phyloP scores from a whole-genome alignment of 2,888 invertebrate genomes.

The Diplolepis rosae region DNA sequence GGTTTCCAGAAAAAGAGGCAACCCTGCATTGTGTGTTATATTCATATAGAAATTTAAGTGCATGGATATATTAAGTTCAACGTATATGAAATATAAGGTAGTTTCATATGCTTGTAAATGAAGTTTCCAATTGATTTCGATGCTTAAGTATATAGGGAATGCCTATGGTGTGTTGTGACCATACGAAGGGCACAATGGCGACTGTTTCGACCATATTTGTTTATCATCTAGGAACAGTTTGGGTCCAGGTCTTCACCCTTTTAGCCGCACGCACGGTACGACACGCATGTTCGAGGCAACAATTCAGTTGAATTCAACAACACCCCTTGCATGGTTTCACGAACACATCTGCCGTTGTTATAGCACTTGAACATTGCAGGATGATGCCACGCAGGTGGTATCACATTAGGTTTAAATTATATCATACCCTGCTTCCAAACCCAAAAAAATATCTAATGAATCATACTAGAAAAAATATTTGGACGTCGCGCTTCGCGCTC shows the following conservation, averaged over 20 bases:
- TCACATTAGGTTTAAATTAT: slow-evolving; percentile 25
- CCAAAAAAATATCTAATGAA: not conserved
- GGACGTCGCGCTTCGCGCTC: no score
- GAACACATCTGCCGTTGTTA: slow-evolving; percentile 59
- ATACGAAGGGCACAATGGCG: slow-evolving; percentile 21
- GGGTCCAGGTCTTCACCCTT: slow-evolving; percentile 24
- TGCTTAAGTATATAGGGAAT: slow-evolving; percentile 17
- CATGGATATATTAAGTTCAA: no score
- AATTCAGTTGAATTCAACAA: slow-evolving; percentile 47
- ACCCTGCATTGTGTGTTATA: no score
- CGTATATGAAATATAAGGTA: no score
- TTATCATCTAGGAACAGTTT: slow-evolving; percentile 19
- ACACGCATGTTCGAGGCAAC: slow-evolving; percentile 42
- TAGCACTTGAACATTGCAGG: slow-evolving; percentile 5
- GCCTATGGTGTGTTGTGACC: not conserved
- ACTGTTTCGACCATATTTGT: slow-evolving; percentile 24
- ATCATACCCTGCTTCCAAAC: not conserved
- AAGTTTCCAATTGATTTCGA: no score
- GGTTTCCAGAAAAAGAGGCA: no score
- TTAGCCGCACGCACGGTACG: slow-evolving; percentile 29
- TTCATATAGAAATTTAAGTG: no score
- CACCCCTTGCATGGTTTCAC: slow-evolving; percentile 58
- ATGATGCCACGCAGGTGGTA: slow-evolving; percentile 26
- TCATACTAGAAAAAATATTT: no score
- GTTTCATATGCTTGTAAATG: no score